Percentiles rank a stretch among this genome's conserved stretches.
phyloP scores from a whole-genome alignment of 2,888 invertebrate genomes.

The Blera fallax region DNA sequence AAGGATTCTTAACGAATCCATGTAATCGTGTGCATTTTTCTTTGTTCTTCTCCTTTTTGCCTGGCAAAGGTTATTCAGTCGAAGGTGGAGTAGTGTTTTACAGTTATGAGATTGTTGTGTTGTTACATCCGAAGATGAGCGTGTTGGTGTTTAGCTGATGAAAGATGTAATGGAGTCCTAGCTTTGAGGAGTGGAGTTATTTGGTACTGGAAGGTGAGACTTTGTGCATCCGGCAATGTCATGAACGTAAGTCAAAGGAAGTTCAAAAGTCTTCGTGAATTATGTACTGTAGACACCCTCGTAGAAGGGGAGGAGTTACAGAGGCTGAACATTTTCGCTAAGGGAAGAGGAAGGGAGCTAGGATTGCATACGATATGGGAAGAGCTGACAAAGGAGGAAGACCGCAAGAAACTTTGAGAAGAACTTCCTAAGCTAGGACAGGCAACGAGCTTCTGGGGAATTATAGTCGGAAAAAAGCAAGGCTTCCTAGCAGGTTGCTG shows the following conservation, averaged over 20 bases:
- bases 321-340: no score
- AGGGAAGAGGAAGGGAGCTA: no score
- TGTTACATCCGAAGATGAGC: not conserved
- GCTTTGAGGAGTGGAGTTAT: not conserved
- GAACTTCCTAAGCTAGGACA: no score
- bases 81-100: not conserved
- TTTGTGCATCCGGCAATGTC: not conserved
- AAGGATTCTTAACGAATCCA: slow-evolving; percentile 21
- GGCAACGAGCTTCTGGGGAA: no score
- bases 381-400: no score
- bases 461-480: no score
- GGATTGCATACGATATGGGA: no score
- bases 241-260: not conserved
- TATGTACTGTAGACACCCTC: no score
- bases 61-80: not conserved
- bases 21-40: slow-evolving; percentile 30
- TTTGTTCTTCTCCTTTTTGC: slow-evolving; percentile 16
- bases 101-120: slow-evolving; percentile 19
- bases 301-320: no score
- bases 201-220: not conserved
- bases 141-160: not conserved
- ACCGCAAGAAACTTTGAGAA: no score
- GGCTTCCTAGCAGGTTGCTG: no score
- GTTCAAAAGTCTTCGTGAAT: not conserved
- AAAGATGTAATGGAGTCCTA: not conserved